Percentiles rank a stretch among this genome's conserved stretches.
Evolutionary conservation across 2,888 invertebrate genomes (phyloP).

Genomic region (Eubasilissa splendida): DNA sequence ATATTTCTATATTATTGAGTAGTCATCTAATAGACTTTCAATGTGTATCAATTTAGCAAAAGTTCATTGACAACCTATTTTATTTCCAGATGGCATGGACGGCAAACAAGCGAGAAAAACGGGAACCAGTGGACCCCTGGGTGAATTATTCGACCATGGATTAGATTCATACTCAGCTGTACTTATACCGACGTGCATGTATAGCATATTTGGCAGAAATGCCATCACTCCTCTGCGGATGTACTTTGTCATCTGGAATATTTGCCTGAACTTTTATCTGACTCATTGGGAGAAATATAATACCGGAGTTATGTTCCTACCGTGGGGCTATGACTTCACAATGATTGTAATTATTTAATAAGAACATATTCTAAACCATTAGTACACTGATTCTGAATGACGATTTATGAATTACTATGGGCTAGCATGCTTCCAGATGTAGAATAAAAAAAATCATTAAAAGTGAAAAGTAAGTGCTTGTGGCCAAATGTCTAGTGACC

Average conservation of each 20-base stretch:
- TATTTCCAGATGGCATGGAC: constrained; percentile 91
- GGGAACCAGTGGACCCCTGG: constrained; percentile 93
- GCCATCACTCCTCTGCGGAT: constrained; percentile 86
- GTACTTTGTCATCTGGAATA: constrained; percentile 92
- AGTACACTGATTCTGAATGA: too few relatives aligned
- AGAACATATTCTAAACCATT: too few relatives aligned
- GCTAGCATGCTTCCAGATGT: too few relatives aligned
- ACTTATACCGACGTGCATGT: constrained; percentile 93
- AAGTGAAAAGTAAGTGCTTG: too few relatives aligned
- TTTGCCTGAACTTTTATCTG: constrained; percentile 94
- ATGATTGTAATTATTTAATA: constrained; percentile 83
- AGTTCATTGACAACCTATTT: too few relatives aligned
- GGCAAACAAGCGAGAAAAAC: constrained; percentile 98
- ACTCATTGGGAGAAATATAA: constrained; percentile 99
- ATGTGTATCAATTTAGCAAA: too few relatives aligned
- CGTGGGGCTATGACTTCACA: constrained; percentile 99
- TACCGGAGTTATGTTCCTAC: constrained; percentile 94
- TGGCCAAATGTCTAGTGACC: too few relatives aligned
- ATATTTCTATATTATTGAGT: too few relatives aligned
- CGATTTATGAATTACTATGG: too few relatives aligned
- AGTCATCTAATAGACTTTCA: too few relatives aligned
- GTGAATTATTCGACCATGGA: constrained; percentile 99
- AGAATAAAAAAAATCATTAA: too few relatives aligned
- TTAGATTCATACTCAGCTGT: constrained; percentile 97
- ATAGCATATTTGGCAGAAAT: constrained; percentile 93